These are phyloP conservation scores for Micronycteris hirsuta DNA, from an alignment of 2,113 vertebrate genomes.

Conservation along the genomic window DNA sequence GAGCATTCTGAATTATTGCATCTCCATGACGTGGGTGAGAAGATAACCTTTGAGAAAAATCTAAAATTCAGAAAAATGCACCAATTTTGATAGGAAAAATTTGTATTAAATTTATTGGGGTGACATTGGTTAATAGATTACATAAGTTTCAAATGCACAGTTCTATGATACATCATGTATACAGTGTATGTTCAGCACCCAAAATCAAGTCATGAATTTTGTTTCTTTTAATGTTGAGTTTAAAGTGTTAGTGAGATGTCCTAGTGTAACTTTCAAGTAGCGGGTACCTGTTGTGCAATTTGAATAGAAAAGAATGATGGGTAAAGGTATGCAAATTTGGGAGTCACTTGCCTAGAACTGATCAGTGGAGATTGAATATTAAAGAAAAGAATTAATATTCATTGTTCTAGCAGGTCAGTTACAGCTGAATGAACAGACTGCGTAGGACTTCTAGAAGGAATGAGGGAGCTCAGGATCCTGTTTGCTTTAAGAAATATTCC, in stretches of 20 bases:
- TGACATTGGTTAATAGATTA: neutral
- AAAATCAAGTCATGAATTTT: neutral
- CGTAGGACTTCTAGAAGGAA: neutral
- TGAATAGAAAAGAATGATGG: neutral
- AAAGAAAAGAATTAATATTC: neutral
- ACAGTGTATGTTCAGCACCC: neutral
- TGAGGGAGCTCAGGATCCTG: neutral
- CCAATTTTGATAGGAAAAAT: neutral
- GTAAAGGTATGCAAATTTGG: neutral
- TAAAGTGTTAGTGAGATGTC: neutral
- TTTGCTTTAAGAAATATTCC: neutral
- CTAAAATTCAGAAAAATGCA: neutral
- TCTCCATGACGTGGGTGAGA: neutral
- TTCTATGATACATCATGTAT: neutral
- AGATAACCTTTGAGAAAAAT: neutral
- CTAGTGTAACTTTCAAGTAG: neutral
- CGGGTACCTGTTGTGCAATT: neutral
- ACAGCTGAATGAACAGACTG: neutral
- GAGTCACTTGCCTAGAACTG: neutral
- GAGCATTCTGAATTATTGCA: neutral
- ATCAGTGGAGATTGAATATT: neutral
- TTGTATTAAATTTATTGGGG: neutral
- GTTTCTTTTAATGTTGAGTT: neutral
- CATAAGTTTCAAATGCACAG: neutral
- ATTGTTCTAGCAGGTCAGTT: neutral